Conservation (phyloP, 2,888 invertebrate species). For the Chrysolina americana region DNA sequence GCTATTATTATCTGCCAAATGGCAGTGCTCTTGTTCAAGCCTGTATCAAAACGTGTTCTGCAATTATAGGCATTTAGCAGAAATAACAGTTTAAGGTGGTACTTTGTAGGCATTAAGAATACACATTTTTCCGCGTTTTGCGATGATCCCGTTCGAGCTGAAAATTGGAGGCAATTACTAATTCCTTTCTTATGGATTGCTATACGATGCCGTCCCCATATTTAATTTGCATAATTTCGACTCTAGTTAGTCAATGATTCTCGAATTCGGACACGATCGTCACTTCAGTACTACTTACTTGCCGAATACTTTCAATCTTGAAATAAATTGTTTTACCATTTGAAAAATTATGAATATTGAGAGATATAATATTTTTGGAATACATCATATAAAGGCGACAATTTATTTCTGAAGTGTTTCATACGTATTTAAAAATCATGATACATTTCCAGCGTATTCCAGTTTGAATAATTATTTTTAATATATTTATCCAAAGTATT, state of each 20-base stretch:
- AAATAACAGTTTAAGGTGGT: constrained; percentile 39
- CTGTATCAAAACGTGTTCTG: constrained; percentile 30
- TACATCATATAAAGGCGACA: too few species aligned
- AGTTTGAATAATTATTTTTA: too few species aligned
- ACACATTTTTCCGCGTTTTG: constrained; percentile 24
- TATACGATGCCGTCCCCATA: not conserved
- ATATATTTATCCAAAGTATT: too few species aligned
- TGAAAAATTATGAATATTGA: too few species aligned
- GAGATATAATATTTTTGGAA: too few species aligned
- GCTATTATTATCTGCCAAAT: constrained; percentile 39
- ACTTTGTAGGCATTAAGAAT: constrained; percentile 38
- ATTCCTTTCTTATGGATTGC: constrained; percentile 6
- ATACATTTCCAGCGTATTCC: too few species aligned
- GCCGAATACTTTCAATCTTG: too few species aligned
- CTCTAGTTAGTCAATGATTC: not conserved
- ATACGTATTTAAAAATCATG: too few species aligned
- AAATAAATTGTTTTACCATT: too few species aligned
- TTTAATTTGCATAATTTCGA: constrained; percentile 16
- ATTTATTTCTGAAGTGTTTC: too few species aligned
- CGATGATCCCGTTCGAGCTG: constrained; percentile 9
- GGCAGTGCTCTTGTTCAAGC: constrained; percentile 35
- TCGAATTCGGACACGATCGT: not conserved
- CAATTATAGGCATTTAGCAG: constrained; percentile 42
- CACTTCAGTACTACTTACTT: not conserved
- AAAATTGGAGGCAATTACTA: constrained; percentile 28